A percentile compares a stretch with the other conserved stretches of the same genome.
Evolutionary conservation across 2,888 invertebrate species (phyloP).

Genomic region (Epinotia bilunana): DNA sequence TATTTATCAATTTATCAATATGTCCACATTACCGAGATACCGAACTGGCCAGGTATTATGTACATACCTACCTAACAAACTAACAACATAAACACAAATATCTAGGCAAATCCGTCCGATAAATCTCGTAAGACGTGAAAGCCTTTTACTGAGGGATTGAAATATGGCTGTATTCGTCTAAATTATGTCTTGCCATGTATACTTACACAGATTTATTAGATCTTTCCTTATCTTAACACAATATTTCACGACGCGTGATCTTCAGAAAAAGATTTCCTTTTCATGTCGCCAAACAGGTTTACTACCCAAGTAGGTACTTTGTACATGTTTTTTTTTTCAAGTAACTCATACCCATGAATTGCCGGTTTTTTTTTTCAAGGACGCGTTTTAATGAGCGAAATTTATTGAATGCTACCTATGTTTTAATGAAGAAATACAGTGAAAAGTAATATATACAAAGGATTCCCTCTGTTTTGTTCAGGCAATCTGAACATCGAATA

Average conservation of each 20-base stretch:
- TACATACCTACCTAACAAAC: slow-evolving; percentile 10
- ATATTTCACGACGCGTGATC: neutral
- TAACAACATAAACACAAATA: slow-evolving; percentile 24
- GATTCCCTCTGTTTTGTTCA: neutral
- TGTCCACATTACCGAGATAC: slow-evolving; percentile 9
- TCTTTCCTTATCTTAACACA: slow-evolving; percentile 27
- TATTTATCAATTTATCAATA: neutral
- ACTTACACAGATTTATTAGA: slow-evolving; percentile 28
- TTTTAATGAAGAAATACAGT: too few species aligned
- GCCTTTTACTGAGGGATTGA: slow-evolving; percentile 32
- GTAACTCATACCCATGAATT: neutral
- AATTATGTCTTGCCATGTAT: slow-evolving; percentile 34
- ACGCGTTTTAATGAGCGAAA: too few species aligned
- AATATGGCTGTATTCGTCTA: slow-evolving; percentile 31
- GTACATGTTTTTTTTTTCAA: neutral
- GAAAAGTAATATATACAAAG: neutral
- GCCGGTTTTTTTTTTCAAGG: too few species aligned
- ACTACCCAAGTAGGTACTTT: neutral
- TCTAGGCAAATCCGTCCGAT: slow-evolving; percentile 27
- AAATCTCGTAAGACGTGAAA: slow-evolving; percentile 32
- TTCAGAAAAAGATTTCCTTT: neutral
- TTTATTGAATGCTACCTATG: too few species aligned
- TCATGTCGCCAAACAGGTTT: neutral
- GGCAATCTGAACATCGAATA: neutral
- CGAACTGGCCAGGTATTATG: slow-evolving; percentile 6